Base-by-base conservation (phyloP, 2,888 invertebrate genomes). In the Papilio protenor region DNA sequence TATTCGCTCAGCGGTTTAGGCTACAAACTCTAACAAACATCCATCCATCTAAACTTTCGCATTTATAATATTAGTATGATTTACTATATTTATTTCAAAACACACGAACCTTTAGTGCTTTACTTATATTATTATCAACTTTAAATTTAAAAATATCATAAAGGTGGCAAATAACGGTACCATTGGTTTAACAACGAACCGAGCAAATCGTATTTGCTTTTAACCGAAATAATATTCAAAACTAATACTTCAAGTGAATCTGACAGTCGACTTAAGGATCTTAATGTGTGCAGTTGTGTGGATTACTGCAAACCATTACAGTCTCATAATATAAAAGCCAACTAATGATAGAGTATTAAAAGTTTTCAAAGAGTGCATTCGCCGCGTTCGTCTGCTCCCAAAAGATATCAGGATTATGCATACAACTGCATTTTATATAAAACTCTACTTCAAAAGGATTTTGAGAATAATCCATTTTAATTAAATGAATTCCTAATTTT, bases 311-410 rank as follows among this genome's bases (percentile, higher is more conserved):
- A n/a, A 40, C 33, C n/a, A 64, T 33, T 64, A 64, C 33, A 33
- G 16, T 16, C 18, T 18, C 21, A 14, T 23, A 27, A 27, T 40
- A 40, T 8, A 40, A 33, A 8, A 40, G 40, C 16, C 18, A 18
- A n/a, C 40, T 66, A 66, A 66, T 66, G 66, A 1, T 14, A 64
- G 64, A 33, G 18, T 40, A 66, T 66, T 66, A 66, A 66, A 66
- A 40, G 66, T 40, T 66, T n/a, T 40, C 66, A 40, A 66, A 66
- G 66, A 66, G 40, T 40, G 66, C 66, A 33, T n/a, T 40, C n/a
- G 40, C 40, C 18, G 40, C 23, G 14, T 61, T 27, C n/a, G 66
- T 40, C 66, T 66, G 66, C n/a, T 1, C 10, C n/a, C 40, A n/a
- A 66, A 40, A 40, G 66, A 66, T 66, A 66, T 40, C 40, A 40